These are phyloP conservation scores for Crotalus viridis DNA, from an alignment of 2,113 vertebrate species.

Conservation along the genomic window DNA sequence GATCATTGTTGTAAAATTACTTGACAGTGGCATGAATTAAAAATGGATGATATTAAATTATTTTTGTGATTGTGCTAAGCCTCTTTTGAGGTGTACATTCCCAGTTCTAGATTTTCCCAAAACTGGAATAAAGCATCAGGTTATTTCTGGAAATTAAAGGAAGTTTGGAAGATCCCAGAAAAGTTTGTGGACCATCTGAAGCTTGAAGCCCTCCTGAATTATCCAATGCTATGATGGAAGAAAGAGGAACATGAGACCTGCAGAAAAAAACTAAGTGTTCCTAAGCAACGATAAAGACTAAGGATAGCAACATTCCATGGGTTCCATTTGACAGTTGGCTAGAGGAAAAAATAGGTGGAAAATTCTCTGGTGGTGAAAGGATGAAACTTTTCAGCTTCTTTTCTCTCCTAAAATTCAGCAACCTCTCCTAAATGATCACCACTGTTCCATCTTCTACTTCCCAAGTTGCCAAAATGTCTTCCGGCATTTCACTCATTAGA, in stretches of 20 bases:
- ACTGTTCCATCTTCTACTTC: neutral
- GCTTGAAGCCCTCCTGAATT: neutral
- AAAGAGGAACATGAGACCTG: neutral
- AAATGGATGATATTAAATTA: neutral
- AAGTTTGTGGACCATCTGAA: neutral
- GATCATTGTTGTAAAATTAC: neutral
- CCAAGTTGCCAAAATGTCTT: neutral
- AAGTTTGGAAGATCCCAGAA: neutral
- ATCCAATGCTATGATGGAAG: neutral
- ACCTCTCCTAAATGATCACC: neutral
- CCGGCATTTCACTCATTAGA: neutral
- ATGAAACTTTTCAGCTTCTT: neutral
- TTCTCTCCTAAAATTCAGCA: neutral
- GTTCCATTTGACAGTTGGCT: neutral
- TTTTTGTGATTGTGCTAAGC: neutral
- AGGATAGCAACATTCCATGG: neutral
- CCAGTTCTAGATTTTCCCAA: neutral
- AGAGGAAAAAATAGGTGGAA: neutral
- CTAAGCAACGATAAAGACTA: neutral
- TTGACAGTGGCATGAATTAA: neutral
- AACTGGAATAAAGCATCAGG: neutral
- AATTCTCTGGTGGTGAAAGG: neutral
- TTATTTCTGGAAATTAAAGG: neutral
- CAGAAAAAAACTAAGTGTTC: neutral
- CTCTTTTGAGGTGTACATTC: neutral